phyloP scores from a whole-genome alignment of 2,797 vertebrate genomes.

The Dermochelys coriacea region DNA sequence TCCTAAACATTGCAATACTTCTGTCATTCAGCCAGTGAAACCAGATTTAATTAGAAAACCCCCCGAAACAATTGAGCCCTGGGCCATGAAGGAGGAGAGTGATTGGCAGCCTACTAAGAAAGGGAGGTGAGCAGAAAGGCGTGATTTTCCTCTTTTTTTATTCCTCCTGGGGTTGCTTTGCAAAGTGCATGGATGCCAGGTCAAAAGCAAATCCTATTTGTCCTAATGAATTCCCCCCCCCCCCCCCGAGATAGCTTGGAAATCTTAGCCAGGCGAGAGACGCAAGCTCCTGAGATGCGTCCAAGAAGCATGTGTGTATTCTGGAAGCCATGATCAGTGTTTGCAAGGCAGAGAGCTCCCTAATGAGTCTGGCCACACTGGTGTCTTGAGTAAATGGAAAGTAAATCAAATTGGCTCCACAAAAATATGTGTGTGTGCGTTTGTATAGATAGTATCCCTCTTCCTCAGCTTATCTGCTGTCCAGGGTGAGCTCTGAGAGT shows the following conservation, averaged over 20 bases:
- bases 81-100: slow-evolving; percentile 35
- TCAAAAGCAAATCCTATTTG: slow-evolving; percentile 60
- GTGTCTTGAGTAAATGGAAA: slow-evolving; percentile 11
- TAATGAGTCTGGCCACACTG: slow-evolving; percentile 27
- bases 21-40: slow-evolving; percentile 44
- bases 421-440: neutral
- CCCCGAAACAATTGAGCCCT: slow-evolving; percentile 40
- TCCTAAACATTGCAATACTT: slow-evolving; percentile 15
- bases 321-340: neutral
- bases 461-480: neutral
- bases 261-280: slow-evolving; percentile 48
- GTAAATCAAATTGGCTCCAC: slow-evolving; percentile 3
- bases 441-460: neutral
- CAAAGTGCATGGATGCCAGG: slow-evolving; percentile 39
- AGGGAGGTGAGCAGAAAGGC: slow-evolving; percentile 16
- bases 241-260: slow-evolving; percentile 33
- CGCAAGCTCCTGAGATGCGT: slow-evolving; percentile 45
- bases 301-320: slow-evolving; percentile 31
- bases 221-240: slow-evolving; percentile 41
- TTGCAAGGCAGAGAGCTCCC: slow-evolving; percentile 37
- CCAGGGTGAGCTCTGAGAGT: neutral
- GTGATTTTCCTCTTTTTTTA: neutral
- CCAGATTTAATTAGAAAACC: slow-evolving; percentile 66
- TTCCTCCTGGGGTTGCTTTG: neutral
- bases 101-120: slow-evolving; percentile 30